These are phyloP conservation scores for Hydropotes inermis DNA, from an alignment of 2,113 vertebrate species.

Conservation along the genomic window DNA sequence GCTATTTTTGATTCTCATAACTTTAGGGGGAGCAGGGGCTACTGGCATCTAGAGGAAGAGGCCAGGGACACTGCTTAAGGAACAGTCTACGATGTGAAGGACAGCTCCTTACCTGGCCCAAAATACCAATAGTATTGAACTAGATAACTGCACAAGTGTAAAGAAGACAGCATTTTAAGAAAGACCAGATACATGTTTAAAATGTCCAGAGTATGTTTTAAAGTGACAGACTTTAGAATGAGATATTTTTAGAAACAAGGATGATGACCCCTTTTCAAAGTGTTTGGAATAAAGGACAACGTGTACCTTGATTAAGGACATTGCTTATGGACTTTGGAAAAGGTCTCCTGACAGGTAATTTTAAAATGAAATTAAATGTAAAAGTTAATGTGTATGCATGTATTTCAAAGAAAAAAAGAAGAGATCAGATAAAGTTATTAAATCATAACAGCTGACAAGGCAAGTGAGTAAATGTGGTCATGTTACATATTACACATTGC, in stretches of 20 bases:
- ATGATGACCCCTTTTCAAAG: neutral
- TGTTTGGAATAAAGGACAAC: neutral
- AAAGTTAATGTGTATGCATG: neutral
- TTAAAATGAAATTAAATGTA: conserved; percentile 28
- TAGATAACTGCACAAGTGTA: neutral
- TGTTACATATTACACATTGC: neutral
- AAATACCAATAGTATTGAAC: neutral
- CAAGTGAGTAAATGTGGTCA: neutral
- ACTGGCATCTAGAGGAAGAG: neutral
- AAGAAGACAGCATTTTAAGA: neutral
- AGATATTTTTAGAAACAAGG: neutral
- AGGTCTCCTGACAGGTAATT: neutral
- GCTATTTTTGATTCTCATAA: neutral
- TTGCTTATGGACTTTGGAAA: neutral
- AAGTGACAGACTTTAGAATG: neutral
- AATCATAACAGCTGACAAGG: neutral
- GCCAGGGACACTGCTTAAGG: neutral
- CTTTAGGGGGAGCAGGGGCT: neutral
- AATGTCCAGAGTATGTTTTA: neutral
- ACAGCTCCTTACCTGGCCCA: neutral
- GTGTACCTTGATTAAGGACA: neutral
- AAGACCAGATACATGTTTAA: neutral
- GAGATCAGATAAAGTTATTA: neutral
- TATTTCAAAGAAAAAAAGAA: neutral
- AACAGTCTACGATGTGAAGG: neutral